These are phyloP conservation scores for Hycleus cichorii DNA, from an alignment of 1,140 invertebrate genomes.

Conservation along the genomic window DNA sequence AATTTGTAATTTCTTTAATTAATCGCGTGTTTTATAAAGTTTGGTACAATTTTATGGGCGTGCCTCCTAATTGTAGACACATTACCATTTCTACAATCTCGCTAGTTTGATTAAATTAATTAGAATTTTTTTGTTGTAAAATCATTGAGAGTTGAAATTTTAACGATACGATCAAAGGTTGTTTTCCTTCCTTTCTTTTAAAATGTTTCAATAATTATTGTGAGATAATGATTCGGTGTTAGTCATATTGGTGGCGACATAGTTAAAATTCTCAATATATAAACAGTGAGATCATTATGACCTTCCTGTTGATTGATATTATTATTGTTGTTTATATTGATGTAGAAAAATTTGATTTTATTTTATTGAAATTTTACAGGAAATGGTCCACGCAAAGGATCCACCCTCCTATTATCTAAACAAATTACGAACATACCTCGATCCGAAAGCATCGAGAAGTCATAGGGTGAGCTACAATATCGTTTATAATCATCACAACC, in stretches of 20 bases:
- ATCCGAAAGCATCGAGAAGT: conserved; percentile 91
- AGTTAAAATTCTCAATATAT: too few species aligned
- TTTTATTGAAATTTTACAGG: conserved; percentile 52
- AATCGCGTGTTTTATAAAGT: too few species aligned
- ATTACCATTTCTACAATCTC: too few species aligned
- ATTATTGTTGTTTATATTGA: background rate
- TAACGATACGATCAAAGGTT: background rate
- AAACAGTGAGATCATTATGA: background rate
- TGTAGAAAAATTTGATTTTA: background rate
- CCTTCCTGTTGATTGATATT: background rate
- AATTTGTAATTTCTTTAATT: too few species aligned
- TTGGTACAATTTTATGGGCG: too few species aligned
- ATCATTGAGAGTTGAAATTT: background rate
- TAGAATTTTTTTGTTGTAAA: too few species aligned
- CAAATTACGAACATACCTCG: conserved; percentile 88
- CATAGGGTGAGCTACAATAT: conserved; percentile 65
- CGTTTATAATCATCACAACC: background rate
- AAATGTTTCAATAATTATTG: too few species aligned
- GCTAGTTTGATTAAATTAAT: too few species aligned
- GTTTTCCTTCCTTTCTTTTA: too few species aligned
- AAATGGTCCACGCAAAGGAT: conserved; percentile 94
- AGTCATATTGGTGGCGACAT: too few species aligned
- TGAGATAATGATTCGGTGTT: too few species aligned
- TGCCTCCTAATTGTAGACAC: too few species aligned
- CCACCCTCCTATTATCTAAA: conserved; percentile 91